Base-by-base conservation (phyloP, 2,113 vertebrate genomes). In the Phylloscopus trochiloides region DNA sequence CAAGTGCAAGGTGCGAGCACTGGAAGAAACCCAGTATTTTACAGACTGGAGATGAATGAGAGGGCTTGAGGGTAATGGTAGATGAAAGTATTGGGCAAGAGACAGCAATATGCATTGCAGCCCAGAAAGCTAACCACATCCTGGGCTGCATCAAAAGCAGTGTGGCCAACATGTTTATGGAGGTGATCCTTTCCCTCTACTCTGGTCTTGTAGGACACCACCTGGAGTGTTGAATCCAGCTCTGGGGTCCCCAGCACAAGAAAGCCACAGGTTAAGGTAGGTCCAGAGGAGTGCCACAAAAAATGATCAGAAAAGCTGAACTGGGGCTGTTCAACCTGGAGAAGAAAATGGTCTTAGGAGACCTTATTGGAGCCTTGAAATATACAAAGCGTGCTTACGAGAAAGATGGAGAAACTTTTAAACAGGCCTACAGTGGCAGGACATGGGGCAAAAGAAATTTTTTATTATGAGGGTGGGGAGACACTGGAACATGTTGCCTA, bases 211-310 rank as follows among this genome's bases (percentile, higher is more conserved):
- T 26, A 61, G 34, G 24, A 70, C 9, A 14, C 17, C 14, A 34
- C 34, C 34, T 34, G 34, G 48, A 62, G 12, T 16, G 7, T 14
- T n/a, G 14, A 14, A 32, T 57, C 43, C 18, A n/a, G 12, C 9
- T 86, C 34, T 72, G 42, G 17, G 32, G 7, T 31, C 10, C 24
- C 9, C 57, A 55, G 45, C 14, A 66, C 3, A 59, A 48, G 22
- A 59, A 63, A 43, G n/a, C 8, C 62, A 71, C 0, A 1, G 45
- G 5, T 45, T 50, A 7, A 10, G 14, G 20, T 1, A 4, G 5
- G 6, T 45, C 17, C 36, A 65, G 36, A 85, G 15, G 11, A 45
- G 8, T 4, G 14, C 20, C 20, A 55, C 13, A 10, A 40, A 88
- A 88, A 59, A 38, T 50, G 1, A 3, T 32, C 17, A 61, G 48